Base-by-base conservation (phyloP, 2,888 invertebrate species). In the Dynastes hyllus region DNA sequence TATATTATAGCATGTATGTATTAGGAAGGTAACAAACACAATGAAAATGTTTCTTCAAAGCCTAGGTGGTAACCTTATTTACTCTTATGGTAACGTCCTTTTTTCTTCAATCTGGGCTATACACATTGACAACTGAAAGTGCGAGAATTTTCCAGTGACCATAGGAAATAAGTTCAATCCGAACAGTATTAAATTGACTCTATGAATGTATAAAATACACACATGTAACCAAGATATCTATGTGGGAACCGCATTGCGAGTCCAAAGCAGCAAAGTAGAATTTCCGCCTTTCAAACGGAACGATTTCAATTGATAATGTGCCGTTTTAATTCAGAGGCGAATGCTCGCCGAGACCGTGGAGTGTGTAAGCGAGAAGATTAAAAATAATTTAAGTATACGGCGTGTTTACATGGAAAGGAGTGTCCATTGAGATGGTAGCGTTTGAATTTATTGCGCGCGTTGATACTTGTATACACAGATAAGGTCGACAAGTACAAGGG, bases 381-480 rank as follows among this genome's bases (percentile, higher is more conserved):
- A 61, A 75, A 75, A 79, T 76, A 76, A 76, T 76, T 76, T 70
- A 63, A 79, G 69, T 51, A 76, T 73, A 76, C 65, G 77, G 50
- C 76, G 83, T 84, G 84, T 84, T 83, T 83, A 85, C 84, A 85
- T 82, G 83, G 83, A 83, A 86, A 85, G 86, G 86, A 85, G 86
- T 86, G 86, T 85, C 85, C 83, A 84, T 84, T 84, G 83, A 83
- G 86, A 86, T 86, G 86, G 87, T 88, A 87, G 87, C 87, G 80
- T 82, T 81, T 82, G 82, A 84, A 88, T 88, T 88, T 88, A 88
- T 86, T 86, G 86, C 85, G 84, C 84, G 83, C 84, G 84, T 83
- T 82, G 83, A 86, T 86, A 84, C 87, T 86, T 87, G 88, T 88
- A 29, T 50, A 87, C 86, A 85, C 82, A 83, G 88, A 88, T 87